A percentile compares a stretch with the other conserved stretches of the same genome.
Evolutionary conservation across 2,888 invertebrate species (phyloP).

Genomic region (Spilarctia lutea): DNA sequence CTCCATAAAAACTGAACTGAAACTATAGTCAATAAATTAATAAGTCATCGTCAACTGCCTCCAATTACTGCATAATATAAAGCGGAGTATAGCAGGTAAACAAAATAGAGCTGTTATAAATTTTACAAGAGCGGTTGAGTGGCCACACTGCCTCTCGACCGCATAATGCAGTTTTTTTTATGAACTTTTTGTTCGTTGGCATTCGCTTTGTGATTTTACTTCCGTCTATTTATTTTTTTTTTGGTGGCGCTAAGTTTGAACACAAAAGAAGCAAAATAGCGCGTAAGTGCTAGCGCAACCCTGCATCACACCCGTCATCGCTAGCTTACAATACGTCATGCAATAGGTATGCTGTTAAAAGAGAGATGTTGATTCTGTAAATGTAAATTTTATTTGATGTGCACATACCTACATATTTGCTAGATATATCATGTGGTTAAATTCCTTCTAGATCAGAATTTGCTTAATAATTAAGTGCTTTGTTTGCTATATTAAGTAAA

Average conservation of each 20-base stretch:
- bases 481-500: conserved; percentile 44
- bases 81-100: conserved; percentile 83
- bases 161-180: conserved; percentile 84
- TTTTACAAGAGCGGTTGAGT: conserved; percentile 80
- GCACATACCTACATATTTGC: conserved; percentile 41
- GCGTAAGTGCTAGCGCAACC: conserved; percentile 66
- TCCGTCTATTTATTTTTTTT: conserved; percentile 74
- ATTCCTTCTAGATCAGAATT: conserved; percentile 38
- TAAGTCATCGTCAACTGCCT: conserved; percentile 84
- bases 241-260: conserved; percentile 81
- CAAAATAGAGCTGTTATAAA: conserved; percentile 86
- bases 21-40: conserved; percentile 84
- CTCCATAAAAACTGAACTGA: conserved; percentile 80
- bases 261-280: conserved; percentile 70
- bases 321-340: conserved; percentile 43
- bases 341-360: conserved; percentile 43
- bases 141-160: conserved; percentile 74
- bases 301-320: conserved; percentile 44
- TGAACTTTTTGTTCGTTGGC: conserved; percentile 78
- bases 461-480: conserved; percentile 45
- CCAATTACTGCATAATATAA: conserved; percentile 83
- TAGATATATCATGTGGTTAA: conserved; percentile 32
- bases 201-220: conserved; percentile 84
- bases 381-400: conserved; percentile 46
- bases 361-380: conserved; percentile 35